Evolutionary conservation across 2,113 vertebrate genomes (phyloP), one percentile per base, ranked within the genome.

Genomic region (Chloebia gouldiae): DNA sequence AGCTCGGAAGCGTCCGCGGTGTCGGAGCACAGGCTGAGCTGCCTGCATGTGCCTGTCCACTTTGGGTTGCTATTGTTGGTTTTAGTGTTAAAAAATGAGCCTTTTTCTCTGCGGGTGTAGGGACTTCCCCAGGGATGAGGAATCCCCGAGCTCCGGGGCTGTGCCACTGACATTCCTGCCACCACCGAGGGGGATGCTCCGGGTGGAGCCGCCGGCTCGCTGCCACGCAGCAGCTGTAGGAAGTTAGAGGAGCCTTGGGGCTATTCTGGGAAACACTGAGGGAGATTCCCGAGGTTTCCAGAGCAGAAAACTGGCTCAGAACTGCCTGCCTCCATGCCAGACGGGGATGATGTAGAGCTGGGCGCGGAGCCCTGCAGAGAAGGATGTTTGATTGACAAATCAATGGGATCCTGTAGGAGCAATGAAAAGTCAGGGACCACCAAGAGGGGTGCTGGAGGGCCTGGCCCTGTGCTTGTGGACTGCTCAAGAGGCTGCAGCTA

Each of bases 221-320:
- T 56, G 81, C 57, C 4, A 4, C 0, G 10, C 64, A 70, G 79
- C 88, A 95, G 96, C 94, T 93, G 93, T 21, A 33, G 92, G 76
- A 83, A 92, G 80, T 92, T 56, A 88, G 69, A 92, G 88, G 51
- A 96, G 93, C 90, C 40, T 66, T 83, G 79, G 85, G 88, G 89
- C 72, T 94, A 49, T 93, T 93, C 88, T 90, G 72, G 90, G 92
- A 93, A 94, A 93, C 91, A 78, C 90, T 84, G 79, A 88, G 86
- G 91, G 94, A 94, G 88, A 95, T 96, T 86, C 92, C 92, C 71
- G 23, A 86, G 88, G 73, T 94, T 92, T 95, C 93, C 19, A 4
- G 75, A 91, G 85, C 47, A 80, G 83, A 92, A 93, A 88, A 47
- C 86, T 94, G 92, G 79, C 91, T 93, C 63, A 21, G 86, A 92